Conservation (phyloP, 2,113 vertebrate species). For the Bufo gargarizans region DNA sequence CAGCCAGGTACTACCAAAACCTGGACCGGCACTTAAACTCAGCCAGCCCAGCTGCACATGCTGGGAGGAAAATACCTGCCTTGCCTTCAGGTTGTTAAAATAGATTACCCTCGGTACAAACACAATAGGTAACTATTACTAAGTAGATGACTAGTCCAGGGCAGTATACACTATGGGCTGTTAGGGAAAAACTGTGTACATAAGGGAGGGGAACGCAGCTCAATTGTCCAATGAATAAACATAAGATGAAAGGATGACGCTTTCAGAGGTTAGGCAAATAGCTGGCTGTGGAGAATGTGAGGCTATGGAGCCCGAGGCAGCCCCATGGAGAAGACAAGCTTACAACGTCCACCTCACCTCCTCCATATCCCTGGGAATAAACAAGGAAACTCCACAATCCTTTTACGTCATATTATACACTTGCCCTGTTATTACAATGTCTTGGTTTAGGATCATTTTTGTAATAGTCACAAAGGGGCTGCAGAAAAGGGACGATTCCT, state of each 20-base stretch:
- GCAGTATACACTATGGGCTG: background rate
- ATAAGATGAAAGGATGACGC: background rate
- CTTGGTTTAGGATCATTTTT: too few relatives aligned
- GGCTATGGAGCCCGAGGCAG: background rate
- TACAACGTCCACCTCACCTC: background rate
- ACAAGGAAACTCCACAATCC: background rate
- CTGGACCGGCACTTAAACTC: too few relatives aligned
- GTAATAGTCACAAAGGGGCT: too few relatives aligned
- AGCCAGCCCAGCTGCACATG: too few relatives aligned
- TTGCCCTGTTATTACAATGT: too few relatives aligned
- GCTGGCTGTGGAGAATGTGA: background rate
- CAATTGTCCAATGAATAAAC: slow-evolving; percentile 32
- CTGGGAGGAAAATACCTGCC: too few relatives aligned
- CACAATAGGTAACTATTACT: background rate
- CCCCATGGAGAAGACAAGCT: background rate
- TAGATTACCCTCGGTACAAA: background rate
- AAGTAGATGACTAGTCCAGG: background rate
- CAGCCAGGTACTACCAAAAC: too few relatives aligned
- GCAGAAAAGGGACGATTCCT: background rate
- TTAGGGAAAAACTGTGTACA: slow-evolving; percentile 35
- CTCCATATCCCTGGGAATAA: background rate
- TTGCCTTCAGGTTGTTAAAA: background rate
- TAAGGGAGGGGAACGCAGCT: slow-evolving; percentile 6
- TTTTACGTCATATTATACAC: background rate
- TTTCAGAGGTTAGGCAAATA: background rate